Percentiles rank a stretch among this genome's conserved stretches.
These are phyloP conservation scores for Atta texana DNA, from an alignment of 1,140 invertebrate genomes.

Conservation along the genomic window DNA sequence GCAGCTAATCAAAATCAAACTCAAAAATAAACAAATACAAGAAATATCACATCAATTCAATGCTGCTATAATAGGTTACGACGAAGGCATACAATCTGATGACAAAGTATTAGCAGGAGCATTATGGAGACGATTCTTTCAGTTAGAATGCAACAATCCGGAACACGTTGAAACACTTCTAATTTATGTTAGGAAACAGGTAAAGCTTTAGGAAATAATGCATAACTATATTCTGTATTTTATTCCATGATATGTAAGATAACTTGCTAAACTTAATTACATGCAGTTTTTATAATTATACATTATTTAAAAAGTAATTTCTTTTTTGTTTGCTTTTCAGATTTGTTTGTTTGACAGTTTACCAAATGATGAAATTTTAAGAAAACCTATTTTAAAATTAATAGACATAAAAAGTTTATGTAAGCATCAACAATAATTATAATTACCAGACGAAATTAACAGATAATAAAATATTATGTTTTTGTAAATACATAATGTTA, in stretches of 20 bases:
- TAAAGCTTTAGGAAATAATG: slow-evolving; percentile 79
- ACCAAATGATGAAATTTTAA: slow-evolving; percentile 81
- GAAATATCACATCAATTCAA: slow-evolving; percentile 92
- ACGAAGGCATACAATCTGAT: slow-evolving; percentile 92
- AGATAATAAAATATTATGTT: not conserved
- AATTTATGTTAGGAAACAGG: slow-evolving; percentile 91
- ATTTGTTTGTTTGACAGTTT: slow-evolving; percentile 83
- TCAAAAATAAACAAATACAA: slow-evolving; percentile 87
- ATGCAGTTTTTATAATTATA: not conserved
- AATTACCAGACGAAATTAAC: not conserved
- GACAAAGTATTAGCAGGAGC: slow-evolving; percentile 92
- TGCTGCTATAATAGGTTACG: slow-evolving; percentile 93
- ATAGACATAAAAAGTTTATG: slow-evolving; percentile 59
- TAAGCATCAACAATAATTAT: slow-evolving; percentile 7
- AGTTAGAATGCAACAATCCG: slow-evolving; percentile 88
- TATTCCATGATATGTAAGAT: slow-evolving; percentile 67
- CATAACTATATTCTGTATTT: not conserved
- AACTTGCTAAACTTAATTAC: slow-evolving; percentile 73
- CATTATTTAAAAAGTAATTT: not conserved
- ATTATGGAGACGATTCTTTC: slow-evolving; percentile 94
- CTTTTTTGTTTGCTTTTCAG: slow-evolving; percentile 73
- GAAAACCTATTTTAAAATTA: slow-evolving; percentile 82
- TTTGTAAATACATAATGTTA: slow-evolving; percentile 43
- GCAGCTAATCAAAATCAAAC: slow-evolving; percentile 80
- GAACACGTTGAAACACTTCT: slow-evolving; percentile 89